These are phyloP conservation scores for Alligator mississippiensis DNA, from an alignment of 2,113 vertebrate species.

Conservation along the genomic window DNA sequence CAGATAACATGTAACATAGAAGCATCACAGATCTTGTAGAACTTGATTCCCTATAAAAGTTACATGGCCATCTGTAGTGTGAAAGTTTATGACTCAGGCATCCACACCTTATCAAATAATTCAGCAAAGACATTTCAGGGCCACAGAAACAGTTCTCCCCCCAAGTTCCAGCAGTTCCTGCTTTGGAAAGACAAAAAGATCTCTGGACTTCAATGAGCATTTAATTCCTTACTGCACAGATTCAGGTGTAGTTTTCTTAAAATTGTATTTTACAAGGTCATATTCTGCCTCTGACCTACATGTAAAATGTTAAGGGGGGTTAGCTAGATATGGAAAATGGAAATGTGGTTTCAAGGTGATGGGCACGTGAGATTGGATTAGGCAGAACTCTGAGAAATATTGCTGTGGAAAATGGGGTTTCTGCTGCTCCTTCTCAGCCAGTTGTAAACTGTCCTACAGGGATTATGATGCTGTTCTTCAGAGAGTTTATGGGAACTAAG, in stretches of 20 bases:
- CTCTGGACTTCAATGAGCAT: constrained; percentile 1
- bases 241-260: constrained; percentile 8
- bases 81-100: constrained; percentile 37
- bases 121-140: constrained; percentile 65
- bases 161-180: constrained; percentile 27
- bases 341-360: constrained; percentile 61
- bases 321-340: constrained; percentile 63
- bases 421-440: constrained; percentile 72
- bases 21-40: constrained; percentile 65
- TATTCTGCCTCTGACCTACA: constrained; percentile 1
- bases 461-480: constrained; percentile 36
- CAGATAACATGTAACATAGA: constrained; percentile 72
- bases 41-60: constrained; percentile 51
- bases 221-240: constrained; percentile 7
- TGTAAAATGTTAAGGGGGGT: constrained; percentile 39
- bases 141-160: constrained; percentile 26
- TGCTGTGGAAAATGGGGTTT: constrained; percentile 65
- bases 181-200: constrained; percentile 25
- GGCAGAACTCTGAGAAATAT: constrained; percentile 70
- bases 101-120: constrained; percentile 57
- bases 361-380: constrained; percentile 12
- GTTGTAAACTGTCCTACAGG: constrained; percentile 60
- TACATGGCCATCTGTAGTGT: constrained; percentile 48
- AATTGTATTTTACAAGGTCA: constrained; percentile 2
- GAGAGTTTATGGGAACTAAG: constrained; percentile 7